A percentile compares a stretch with the other conserved stretches of the same genome.
Evolutionary conservation across 2,888 invertebrate species (phyloP).

Genomic region (Pterostichus niger): DNA sequence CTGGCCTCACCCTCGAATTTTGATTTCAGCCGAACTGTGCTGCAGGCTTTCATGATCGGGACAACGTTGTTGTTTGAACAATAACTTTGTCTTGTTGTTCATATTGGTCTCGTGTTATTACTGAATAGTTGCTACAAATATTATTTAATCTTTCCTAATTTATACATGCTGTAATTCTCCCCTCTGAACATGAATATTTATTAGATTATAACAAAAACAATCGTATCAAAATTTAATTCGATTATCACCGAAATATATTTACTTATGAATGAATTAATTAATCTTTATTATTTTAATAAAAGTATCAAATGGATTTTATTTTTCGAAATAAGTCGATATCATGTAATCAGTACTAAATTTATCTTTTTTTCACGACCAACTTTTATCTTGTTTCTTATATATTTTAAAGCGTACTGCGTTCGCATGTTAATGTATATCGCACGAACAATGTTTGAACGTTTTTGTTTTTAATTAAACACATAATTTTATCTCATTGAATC

Average conservation of each 20-base stretch:
- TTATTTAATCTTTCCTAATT: conserved; percentile 45
- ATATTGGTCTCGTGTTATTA: conserved; percentile 7
- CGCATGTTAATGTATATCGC: neutral
- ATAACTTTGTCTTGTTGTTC: conserved; percentile 21
- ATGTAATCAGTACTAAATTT: conserved; percentile 47
- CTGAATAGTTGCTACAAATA: conserved; percentile 36
- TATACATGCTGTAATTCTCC: conserved; percentile 33
- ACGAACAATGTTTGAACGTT: neutral
- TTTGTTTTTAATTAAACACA: conserved; percentile 20
- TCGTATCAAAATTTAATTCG: conserved; percentile 32
- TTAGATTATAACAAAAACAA: conserved; percentile 33
- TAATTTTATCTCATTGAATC: conserved; percentile 6
- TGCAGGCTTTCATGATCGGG: conserved; percentile 22
- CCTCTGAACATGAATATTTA: conserved; percentile 34
- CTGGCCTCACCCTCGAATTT: neutral
- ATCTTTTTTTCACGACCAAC: conserved; percentile 8
- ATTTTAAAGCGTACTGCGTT: neutral
- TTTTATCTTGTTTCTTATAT: conserved; percentile 49
- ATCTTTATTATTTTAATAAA: conserved; percentile 21
- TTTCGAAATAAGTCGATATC: conserved; percentile 10
- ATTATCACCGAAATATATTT: neutral
- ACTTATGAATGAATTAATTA: neutral
- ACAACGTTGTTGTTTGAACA: conserved; percentile 48
- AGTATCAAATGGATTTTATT: neutral
- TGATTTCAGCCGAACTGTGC: neutral